Percentiles rank a stretch among this genome's conserved stretches.
These are phyloP conservation scores for Silvanus unidentatus DNA, from an alignment of 2,888 invertebrate genomes.

Conservation along the genomic window DNA sequence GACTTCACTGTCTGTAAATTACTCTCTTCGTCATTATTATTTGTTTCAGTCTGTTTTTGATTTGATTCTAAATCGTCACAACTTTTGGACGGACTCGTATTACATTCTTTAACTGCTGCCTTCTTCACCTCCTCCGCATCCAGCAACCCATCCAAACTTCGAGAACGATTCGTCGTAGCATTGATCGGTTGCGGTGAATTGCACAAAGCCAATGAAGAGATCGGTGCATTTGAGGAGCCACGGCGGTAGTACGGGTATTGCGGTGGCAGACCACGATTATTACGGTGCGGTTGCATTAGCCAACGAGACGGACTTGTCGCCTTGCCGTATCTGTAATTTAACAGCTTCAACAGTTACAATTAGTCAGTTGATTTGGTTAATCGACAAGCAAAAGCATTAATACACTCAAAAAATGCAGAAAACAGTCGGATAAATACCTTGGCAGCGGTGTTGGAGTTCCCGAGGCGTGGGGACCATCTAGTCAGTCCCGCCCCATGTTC, in stretches of 20 bases:
- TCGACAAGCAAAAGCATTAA: slow-evolving; percentile 7
- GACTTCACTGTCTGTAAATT: slow-evolving; percentile 26
- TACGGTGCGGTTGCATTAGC: slow-evolving; percentile 46
- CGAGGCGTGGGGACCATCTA: slow-evolving; percentile 68
- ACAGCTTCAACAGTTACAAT: no score
- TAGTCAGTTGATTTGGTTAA: slow-evolving; percentile 20
- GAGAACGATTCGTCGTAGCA: slow-evolving; percentile 50
- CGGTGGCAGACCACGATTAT: slow-evolving; percentile 38
- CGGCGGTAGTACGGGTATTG: slow-evolving; percentile 41
- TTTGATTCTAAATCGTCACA: slow-evolving; percentile 37
- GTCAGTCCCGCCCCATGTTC: slow-evolving; percentile 59
- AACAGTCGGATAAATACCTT: slow-evolving; percentile 29
- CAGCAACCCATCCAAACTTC: slow-evolving; percentile 59
- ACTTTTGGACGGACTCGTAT: slow-evolving; percentile 41
- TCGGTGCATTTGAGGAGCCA: slow-evolving; percentile 42
- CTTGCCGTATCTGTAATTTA: slow-evolving; percentile 60
- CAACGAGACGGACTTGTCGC: slow-evolving; percentile 61
- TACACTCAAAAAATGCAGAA: not conserved
- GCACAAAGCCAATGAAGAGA: slow-evolving; percentile 36
- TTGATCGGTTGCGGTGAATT: slow-evolving; percentile 15
- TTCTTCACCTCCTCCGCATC: slow-evolving; percentile 38
- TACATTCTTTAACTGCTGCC: slow-evolving; percentile 15
- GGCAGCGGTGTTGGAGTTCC: slow-evolving; percentile 39
- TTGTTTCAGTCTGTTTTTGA: not conserved
- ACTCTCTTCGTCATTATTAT: slow-evolving; percentile 33